phyloP scores from a whole-genome alignment of 23 tunicate genomes.

The Oikopleura albicans region DNA sequence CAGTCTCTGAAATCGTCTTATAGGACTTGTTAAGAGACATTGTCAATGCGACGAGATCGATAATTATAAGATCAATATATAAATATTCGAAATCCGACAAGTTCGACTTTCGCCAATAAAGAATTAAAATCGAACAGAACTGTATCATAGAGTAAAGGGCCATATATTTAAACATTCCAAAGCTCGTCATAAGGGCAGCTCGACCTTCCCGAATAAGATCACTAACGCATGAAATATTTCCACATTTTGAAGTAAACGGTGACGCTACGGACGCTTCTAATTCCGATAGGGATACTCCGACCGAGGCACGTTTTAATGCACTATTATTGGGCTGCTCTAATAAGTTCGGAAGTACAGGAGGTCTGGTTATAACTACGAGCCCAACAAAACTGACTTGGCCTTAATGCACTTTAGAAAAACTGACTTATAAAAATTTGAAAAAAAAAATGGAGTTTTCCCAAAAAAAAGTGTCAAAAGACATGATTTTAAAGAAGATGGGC shows the following conservation, averaged over 20 bases:
- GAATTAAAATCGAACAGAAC: slow-evolving; percentile 50
- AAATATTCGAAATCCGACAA: slow-evolving; percentile 52
- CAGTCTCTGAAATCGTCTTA: slow-evolving; percentile 15
- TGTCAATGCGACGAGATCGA: slow-evolving; percentile 75
- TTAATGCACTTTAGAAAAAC: no score
- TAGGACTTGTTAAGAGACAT: slow-evolving; percentile 77
- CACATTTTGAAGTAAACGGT: slow-evolving; percentile 78
- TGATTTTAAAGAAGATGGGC: no score
- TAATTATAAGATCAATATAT: slow-evolving; percentile 74
- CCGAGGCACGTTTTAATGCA: slow-evolving; percentile 72
- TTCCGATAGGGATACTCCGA: slow-evolving; percentile 79
- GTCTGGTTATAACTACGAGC: no score
- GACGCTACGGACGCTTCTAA: slow-evolving; percentile 73
- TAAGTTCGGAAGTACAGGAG: no score
- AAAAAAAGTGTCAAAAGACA: no score
- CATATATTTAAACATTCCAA: slow-evolving; percentile 98
- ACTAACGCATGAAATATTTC: slow-evolving; percentile 50
- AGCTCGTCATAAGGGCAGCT: slow-evolving; percentile 83
- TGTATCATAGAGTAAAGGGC: slow-evolving; percentile 96
- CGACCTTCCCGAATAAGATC: slow-evolving; percentile 84
- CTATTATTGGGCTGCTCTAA: no score
- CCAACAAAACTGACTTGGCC: no score
- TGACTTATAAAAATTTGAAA: no score
- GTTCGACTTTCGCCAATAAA: slow-evolving; percentile 33
- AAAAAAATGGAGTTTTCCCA: no score